Conservation (phyloP, 2,113 vertebrate species). For the Hippocampus zosterae region DNA sequence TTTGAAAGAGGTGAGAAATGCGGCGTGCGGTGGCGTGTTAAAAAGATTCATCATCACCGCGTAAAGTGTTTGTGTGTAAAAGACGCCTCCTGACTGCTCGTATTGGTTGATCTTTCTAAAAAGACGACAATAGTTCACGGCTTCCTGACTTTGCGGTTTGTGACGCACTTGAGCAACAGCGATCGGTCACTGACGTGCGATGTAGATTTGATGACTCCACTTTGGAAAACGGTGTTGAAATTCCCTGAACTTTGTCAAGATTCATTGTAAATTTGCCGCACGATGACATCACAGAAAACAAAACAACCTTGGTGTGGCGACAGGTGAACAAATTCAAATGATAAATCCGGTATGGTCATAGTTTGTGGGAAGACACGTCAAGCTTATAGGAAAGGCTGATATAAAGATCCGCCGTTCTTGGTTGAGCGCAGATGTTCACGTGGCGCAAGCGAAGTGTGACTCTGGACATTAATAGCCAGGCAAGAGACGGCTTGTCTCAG, state of each 20-base stretch:
- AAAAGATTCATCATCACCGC: slow-evolving; percentile 5
- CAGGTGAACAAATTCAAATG: not conserved
- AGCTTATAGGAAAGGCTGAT: not conserved
- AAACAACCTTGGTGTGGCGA: not conserved
- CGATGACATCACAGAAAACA: slow-evolving; percentile 13
- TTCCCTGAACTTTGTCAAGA: not conserved
- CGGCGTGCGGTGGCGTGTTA: not conserved
- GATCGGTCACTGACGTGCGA: slow-evolving; percentile 60
- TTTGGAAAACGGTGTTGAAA: slow-evolving; percentile 50
- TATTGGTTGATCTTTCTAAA: not conserved
- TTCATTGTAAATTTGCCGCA: not conserved
- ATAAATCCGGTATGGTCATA: not conserved
- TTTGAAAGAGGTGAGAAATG: slow-evolving; percentile 6
- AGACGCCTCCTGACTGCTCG: not conserved
- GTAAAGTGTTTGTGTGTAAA: not conserved
- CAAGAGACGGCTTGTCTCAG: not conserved
- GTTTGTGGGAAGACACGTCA: not conserved
- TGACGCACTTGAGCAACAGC: slow-evolving; percentile 58
- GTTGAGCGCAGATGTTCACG: slow-evolving; percentile 5
- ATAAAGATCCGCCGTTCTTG: not conserved
- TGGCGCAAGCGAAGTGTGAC: not conserved
- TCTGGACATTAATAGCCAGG: not conserved
- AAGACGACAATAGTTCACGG: slow-evolving; percentile 39
- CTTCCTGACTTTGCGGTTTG: slow-evolving; percentile 61
- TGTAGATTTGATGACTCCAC: slow-evolving; percentile 54